These are phyloP conservation scores for Pocillopora meandrina DNA, from an alignment of 92 coral and sea anemone species.

Conservation along the genomic window DNA sequence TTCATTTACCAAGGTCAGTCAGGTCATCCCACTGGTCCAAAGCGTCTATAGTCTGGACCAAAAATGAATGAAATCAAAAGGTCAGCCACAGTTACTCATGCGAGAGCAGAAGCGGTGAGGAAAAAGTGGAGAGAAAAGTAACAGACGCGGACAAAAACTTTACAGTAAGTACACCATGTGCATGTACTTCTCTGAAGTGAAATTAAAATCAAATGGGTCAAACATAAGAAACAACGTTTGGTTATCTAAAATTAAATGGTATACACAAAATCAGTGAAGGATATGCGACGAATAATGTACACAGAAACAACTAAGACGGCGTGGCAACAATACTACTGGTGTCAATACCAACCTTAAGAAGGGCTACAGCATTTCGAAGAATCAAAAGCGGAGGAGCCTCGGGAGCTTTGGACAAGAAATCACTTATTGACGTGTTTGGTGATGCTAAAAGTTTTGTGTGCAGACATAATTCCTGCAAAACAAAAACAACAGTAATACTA, in stretches of 20 bases:
- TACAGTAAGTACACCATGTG: background rate
- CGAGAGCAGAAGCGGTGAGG: background rate
- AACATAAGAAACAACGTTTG: too few species aligned
- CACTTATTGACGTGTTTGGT: conserved; percentile 82
- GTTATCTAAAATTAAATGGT: too few species aligned
- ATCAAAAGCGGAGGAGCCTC: conserved; percentile 91
- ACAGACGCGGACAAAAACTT: background rate
- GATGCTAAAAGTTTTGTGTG: conserved; percentile 92
- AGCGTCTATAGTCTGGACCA: conserved; percentile 82
- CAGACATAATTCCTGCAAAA: conserved; percentile 85
- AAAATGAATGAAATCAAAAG: background rate
- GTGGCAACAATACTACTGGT: background rate
- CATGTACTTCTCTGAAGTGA: too few species aligned
- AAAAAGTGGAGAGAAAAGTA: background rate
- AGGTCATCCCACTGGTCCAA: conserved; percentile 94
- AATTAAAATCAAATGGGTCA: too few species aligned
- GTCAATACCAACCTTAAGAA: conserved; percentile 70
- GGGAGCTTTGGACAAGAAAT: conserved; percentile 94
- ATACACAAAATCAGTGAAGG: too few species aligned
- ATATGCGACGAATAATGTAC: too few species aligned
- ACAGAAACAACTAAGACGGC: too few species aligned
- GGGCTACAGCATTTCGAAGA: conserved; percentile 85
- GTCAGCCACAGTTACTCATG: background rate
- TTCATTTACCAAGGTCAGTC: conserved; percentile 84
- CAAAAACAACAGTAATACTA: background rate